phyloP scores from a whole-genome alignment of 2,113 vertebrate genomes.

The Thryonomys swinderianus region DNA sequence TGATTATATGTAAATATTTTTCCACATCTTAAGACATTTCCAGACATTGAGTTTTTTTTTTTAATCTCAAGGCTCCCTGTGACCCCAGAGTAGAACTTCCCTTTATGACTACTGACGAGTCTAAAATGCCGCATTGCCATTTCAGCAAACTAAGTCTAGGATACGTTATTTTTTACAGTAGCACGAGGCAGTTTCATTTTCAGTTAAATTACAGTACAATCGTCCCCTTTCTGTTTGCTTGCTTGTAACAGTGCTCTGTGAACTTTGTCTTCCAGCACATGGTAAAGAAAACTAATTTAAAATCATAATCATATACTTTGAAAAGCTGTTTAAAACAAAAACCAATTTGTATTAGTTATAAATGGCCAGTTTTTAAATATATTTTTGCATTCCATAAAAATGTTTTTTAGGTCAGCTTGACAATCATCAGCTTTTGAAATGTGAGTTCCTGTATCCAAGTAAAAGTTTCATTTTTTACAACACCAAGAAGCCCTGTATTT shows the following conservation, averaged over 20 bases:
- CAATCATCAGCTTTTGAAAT: not conserved
- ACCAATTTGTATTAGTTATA: slow-evolving; percentile 10
- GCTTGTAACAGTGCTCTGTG: not conserved
- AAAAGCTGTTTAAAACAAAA: slow-evolving; percentile 24
- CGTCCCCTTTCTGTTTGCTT: not conserved
- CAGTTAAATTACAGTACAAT: not conserved
- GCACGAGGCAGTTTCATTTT: not conserved
- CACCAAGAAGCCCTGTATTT: slow-evolving; percentile 11
- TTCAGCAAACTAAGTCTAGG: not conserved
- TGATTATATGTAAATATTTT: not conserved
- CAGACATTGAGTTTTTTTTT: not conserved
- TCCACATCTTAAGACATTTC: not conserved
- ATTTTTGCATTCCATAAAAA: slow-evolving; percentile 53
- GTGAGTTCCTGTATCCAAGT: slow-evolving; percentile 44
- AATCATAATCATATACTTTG: not conserved
- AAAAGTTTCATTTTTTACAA: not conserved
- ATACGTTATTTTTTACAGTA: not conserved
- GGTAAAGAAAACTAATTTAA: not conserved
- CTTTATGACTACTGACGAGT: not conserved
- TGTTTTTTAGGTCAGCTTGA: not conserved
- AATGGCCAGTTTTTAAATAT: slow-evolving; percentile 37
- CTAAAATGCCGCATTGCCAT: not conserved
- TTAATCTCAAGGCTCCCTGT: not conserved
- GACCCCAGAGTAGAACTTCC: not conserved
- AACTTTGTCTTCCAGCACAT: not conserved